Evolutionary conservation across 2,888 invertebrate genomes (phyloP), one percentile per base, ranked within the genome.

Genomic region (Andrena bicolor): DNA sequence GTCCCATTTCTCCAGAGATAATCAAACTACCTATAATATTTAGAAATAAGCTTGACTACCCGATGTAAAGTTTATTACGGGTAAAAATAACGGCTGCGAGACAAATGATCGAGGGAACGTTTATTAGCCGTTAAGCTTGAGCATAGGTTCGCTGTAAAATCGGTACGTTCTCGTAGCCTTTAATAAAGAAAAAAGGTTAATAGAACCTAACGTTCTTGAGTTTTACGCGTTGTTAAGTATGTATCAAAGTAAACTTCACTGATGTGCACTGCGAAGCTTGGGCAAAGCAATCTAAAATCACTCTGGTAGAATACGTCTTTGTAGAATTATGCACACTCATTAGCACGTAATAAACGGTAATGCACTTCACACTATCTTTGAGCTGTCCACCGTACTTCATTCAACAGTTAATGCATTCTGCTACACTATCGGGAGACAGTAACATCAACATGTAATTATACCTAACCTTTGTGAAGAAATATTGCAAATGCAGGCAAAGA

Each of bases 301-400:
- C 69, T 68, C 81, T 70, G 30, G 75, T 83, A 83, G 86, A 86
- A 86, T 77, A 63, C 56, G 78, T 81, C 85, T 86, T 86, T 86
- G 81, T 86, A 76, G 56, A 86, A 86, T 86, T 86, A 86, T 86
- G 87, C 78, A 86, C 81, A 84, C 85, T 84, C 87, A 78, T 86
- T 86, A 84, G 87, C 87, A 78, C 86, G 77, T 86, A 84, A 85
- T 85, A 85, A 82, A 85, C 82, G 86, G 73, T 79, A 75, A 84
- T 84, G 70, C 74, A 73, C 73, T 63, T 78, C 66, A 73, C 73
- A 81, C 72, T 81, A 86, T 86, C 84, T 78, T 82, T 77, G 75
- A 60, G 71, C 74, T 72, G 72, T 80, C 68, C 83, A 66, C 72
- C 73, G 56, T 86, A 76, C 83, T 80, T 85, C 86, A 68, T 74